phyloP scores from a whole-genome alignment of 2,797 vertebrate species.

The Hylomyscus alleni region DNA sequence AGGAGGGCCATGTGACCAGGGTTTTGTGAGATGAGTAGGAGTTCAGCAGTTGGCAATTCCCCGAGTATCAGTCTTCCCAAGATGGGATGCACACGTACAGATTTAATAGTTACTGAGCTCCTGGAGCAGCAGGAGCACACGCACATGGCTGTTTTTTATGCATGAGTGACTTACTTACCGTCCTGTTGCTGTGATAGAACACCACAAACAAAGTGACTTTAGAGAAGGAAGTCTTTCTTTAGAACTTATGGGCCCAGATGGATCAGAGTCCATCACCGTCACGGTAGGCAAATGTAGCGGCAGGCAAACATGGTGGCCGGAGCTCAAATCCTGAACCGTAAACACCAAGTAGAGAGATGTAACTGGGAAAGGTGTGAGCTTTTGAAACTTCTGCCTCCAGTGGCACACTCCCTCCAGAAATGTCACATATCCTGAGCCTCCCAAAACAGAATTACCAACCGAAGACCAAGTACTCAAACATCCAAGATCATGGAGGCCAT shows the following conservation, averaged over 20 bases:
- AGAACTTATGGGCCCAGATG: neutral
- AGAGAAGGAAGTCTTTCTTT: neutral
- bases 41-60: neutral
- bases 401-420: neutral
- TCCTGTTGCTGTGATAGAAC: neutral
- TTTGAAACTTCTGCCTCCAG: neutral
- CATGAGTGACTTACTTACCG: fast-evolving
- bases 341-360: neutral
- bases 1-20: neutral
- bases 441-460: neutral
- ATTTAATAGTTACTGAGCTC: neutral
- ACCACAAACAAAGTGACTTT: neutral
- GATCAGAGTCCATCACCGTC: neutral
- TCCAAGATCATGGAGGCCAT: neutral
- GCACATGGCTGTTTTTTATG: neutral
- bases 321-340: neutral
- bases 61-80: fast-evolving
- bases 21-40: neutral
- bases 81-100: neutral
- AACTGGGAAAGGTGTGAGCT: neutral
- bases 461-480: neutral
- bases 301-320: neutral
- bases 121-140: too few relatives aligned
- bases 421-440: neutral
- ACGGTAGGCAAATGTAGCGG: neutral